Conservation (phyloP, 2,797 vertebrate genomes). For the Arnoldichthys spilopterus region DNA sequence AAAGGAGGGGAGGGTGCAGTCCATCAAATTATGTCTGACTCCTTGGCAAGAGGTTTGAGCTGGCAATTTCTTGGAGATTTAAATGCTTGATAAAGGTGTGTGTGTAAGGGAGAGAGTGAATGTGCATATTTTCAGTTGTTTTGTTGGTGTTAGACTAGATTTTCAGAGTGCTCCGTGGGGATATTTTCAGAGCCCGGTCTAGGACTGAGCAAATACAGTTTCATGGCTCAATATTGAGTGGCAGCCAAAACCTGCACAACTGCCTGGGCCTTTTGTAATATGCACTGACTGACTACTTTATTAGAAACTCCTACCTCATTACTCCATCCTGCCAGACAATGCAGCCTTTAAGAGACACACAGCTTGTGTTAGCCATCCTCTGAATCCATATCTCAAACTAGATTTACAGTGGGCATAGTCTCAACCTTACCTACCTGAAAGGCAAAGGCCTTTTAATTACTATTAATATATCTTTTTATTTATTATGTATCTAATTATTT, state of each 20-base stretch:
- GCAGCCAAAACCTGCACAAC: background rate
- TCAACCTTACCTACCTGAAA: no score
- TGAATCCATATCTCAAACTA: no score
- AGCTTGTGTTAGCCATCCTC: background rate
- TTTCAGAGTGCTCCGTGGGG: background rate
- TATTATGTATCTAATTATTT: no score
- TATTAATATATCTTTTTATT: no score
- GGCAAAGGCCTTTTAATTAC: no score
- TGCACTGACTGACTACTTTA: background rate
- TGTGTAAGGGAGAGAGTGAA: background rate
- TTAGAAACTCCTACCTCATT: background rate
- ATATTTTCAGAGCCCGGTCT: background rate
- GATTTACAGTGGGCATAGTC: no score
- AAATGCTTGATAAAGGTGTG: slow-evolving; percentile 23
- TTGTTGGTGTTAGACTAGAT: background rate
- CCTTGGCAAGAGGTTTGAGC: slow-evolving; percentile 44
- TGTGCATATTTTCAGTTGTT: background rate
- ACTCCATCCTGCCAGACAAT: background rate
- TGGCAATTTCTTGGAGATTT: slow-evolving; percentile 25
- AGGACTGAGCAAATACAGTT: background rate
- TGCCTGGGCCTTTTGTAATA: background rate
- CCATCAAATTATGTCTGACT: slow-evolving; percentile 53
- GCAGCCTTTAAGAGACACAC: background rate
- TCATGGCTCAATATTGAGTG: background rate
- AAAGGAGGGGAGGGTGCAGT: slow-evolving; percentile 45